phyloP scores from a whole-genome alignment of 2,113 vertebrate species.

The Delphinapterus leucas region DNA sequence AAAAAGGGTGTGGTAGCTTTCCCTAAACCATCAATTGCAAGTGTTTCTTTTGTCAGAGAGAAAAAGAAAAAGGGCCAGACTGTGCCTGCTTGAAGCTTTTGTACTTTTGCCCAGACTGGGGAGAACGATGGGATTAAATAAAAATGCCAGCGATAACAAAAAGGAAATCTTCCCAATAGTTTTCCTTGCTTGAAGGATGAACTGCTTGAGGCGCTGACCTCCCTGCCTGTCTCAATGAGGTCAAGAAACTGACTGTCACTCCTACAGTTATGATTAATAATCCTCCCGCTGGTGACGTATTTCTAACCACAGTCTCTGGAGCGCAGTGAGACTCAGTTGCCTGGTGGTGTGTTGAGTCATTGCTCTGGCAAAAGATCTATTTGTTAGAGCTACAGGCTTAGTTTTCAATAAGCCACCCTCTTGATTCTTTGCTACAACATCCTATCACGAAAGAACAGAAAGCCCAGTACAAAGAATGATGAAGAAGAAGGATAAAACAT shows the following conservation, averaged over 20 bases:
- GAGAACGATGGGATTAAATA: constrained; percentile 70
- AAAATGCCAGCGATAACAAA: constrained; percentile 67
- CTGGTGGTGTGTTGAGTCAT: constrained; percentile 63
- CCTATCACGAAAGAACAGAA: constrained; percentile 38
- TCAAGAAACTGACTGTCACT: constrained; percentile 81
- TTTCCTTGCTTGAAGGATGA: constrained; percentile 76
- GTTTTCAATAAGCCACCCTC: constrained; percentile 64
- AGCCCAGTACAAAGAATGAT: constrained; percentile 44
- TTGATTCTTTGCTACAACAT: constrained; percentile 64
- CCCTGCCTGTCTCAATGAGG: constrained; percentile 74
- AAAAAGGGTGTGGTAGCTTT: not conserved
- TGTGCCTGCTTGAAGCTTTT: constrained; percentile 50
- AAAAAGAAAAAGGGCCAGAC: constrained; percentile 46
- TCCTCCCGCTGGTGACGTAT: constrained; percentile 71
- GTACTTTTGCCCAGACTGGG: constrained; percentile 64
- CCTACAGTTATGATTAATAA: constrained; percentile 79
- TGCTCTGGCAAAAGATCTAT: constrained; percentile 63
- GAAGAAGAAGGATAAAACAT: constrained; percentile 74
- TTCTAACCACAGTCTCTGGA: constrained; percentile 72
- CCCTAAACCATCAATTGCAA: constrained; percentile 44
- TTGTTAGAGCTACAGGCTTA: constrained; percentile 58
- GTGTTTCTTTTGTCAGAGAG: constrained; percentile 57
- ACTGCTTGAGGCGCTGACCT: constrained; percentile 75
- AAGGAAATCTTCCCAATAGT: constrained; percentile 62
- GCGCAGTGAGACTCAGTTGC: constrained; percentile 49